Evolutionary conservation across 2,888 invertebrate species (phyloP), one percentile per base, ranked within the genome.

Genomic region (Orthosia incerta): DNA sequence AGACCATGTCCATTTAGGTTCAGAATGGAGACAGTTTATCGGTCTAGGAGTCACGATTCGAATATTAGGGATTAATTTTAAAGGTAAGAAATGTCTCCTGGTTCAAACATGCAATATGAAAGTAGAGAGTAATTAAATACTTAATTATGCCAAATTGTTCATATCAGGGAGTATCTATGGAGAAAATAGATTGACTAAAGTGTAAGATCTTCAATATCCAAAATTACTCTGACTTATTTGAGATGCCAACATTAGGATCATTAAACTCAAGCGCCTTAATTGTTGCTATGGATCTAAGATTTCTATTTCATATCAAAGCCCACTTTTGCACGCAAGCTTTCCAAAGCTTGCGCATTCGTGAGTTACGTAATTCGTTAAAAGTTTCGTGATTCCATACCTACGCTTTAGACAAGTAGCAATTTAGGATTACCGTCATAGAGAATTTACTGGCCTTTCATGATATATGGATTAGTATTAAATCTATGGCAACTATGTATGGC

Each of bases 11-110:
- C 3, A 64, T 64, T 60, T 72, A 68, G 20, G 64, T 67, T 48
- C 51, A 60, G 16, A 53, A 67, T 76, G 18, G 16, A 45, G 64
- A 60, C 59, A 64, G 46, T 48, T 65, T 53, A 82, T 77, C 5
- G 63, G 59, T 55, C 46, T 64, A n/a, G 3, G 23, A 71, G 26
- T 80, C 67, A 79, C 83, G 72, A 71, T 39, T 57, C 18, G 13
- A 9, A 0, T 23, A 62, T 31, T 45, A 48, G 13, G 50, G 46
- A 23, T 59, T 39, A 23, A 71, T 56, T 26, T 39, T 7, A 60
- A 50, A 59, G 18, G 16, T 50, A 71, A 13, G 46, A 68, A 23
- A 59, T 15, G 51, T 60, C 15, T 79, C 18, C 18, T 60, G 13
- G 16, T 60, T 51, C 20, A 46, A 20, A 73, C 4, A 20, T n/a